A percentile compares a stretch with the other conserved stretches of the same genome.
Conservation (phyloP, 2,797 vertebrate genomes). For the Amniataba percoides region DNA sequence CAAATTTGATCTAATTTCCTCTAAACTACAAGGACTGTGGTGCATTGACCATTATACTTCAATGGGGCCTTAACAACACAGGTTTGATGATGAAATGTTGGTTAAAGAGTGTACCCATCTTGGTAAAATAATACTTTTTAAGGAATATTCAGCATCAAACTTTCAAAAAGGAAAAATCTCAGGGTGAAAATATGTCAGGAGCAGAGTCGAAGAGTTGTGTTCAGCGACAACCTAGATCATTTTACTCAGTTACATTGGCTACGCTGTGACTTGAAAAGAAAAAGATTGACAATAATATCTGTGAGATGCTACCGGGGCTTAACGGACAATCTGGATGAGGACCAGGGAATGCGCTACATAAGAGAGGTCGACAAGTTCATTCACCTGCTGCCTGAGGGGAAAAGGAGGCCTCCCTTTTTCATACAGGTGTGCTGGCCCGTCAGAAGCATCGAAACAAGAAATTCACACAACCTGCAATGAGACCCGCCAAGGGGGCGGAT, state of each 20-base stretch:
- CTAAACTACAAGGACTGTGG: constrained; percentile 3
- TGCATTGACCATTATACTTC: not conserved
- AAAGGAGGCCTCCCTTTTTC: constrained; percentile 27
- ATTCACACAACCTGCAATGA: constrained; percentile 44
- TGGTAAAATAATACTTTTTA: not conserved
- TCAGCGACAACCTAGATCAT: not conserved
- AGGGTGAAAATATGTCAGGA: not conserved
- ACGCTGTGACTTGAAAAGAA: not conserved
- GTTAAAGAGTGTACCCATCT: not conserved
- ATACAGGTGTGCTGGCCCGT: constrained; percentile 68
- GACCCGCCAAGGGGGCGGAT: constrained; percentile 16
- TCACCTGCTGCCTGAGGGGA: constrained; percentile 78
- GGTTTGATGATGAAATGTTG: constrained; percentile 1
- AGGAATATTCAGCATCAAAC: not conserved
- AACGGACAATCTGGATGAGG: constrained; percentile 8
- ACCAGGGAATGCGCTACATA: constrained; percentile 37
- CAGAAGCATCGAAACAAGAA: constrained; percentile 64
- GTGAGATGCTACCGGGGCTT: not conserved
- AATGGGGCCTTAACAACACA: not conserved
- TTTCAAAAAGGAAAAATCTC: not conserved
- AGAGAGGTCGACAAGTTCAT: constrained; percentile 71
- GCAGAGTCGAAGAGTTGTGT: not conserved
- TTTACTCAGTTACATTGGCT: not conserved
- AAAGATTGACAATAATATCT: constrained; percentile 4
- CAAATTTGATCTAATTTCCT: constrained; percentile 9